phyloP scores from a whole-genome alignment of 2,888 invertebrate species.

The Didymodactylos carnosus region DNA sequence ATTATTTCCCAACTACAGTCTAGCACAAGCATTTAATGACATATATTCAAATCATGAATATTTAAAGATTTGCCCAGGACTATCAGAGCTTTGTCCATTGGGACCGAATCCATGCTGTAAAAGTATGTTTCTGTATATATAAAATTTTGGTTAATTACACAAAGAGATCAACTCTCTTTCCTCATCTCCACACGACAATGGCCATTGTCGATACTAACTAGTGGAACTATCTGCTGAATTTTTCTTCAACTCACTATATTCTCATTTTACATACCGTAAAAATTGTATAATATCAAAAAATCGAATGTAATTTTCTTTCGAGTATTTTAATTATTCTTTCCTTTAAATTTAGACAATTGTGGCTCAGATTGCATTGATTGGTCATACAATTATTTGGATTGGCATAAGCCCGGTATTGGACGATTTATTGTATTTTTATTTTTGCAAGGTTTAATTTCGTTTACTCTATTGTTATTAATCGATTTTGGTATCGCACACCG shows the following conservation, averaged over 20 bases:
- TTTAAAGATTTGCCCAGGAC: not conserved
- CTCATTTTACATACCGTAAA: too few species aligned
- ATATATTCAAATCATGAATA: not conserved
- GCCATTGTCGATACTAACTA: too few species aligned
- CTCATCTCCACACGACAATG: too few species aligned
- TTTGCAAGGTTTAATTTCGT: slow-evolving; percentile 1
- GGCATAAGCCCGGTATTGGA: slow-evolving; percentile 9
- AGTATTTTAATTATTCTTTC: too few species aligned
- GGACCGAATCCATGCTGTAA: slow-evolving; percentile 7
- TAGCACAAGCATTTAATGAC: slow-evolving; percentile 29
- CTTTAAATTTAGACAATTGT: not conserved
- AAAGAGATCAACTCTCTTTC: too few species aligned
- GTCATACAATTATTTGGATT: slow-evolving; percentile 5
- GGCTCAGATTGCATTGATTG: not conserved
- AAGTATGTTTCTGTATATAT: too few species aligned
- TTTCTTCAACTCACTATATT: too few species aligned
- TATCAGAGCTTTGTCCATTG: not conserved
- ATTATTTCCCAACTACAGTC: slow-evolving; percentile 48
- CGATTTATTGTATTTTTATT: slow-evolving; percentile 1
- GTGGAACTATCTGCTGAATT: too few species aligned
- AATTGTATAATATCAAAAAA: too few species aligned
- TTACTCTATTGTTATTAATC: not conserved
- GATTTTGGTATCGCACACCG: not conserved
- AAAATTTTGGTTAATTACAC: too few species aligned
- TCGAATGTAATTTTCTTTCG: too few species aligned